Percentiles rank a stretch among this genome's conserved stretches.
Conservation (phyloP, 2,113 vertebrate genomes). For the Toxotes jaculatrix region DNA sequence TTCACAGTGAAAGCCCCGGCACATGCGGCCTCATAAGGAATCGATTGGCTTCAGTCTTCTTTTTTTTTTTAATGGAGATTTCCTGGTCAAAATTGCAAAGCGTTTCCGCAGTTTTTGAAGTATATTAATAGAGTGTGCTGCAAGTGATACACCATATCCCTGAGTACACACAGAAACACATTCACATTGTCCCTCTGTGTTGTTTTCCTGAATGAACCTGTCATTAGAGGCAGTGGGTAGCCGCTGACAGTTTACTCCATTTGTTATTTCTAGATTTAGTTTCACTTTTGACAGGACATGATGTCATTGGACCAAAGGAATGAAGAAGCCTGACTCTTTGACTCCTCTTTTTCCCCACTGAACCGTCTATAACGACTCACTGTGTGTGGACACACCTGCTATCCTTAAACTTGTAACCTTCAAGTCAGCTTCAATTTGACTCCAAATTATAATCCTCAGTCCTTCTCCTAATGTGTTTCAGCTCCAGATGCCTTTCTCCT, state of each 20-base stretch:
- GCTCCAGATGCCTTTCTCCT: conserved; percentile 6
- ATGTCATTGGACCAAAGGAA: conserved; percentile 71
- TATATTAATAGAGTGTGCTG: conserved; percentile 70
- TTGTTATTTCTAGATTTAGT: conserved; percentile 78
- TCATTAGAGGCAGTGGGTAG: conserved; percentile 58
- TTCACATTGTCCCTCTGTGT: conserved; percentile 40
- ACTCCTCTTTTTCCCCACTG: conserved; percentile 50
- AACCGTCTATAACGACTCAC: conserved; percentile 25
- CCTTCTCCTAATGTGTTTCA: not conserved
- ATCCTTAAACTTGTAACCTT: conserved; percentile 24
- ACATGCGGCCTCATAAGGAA: conserved; percentile 72
- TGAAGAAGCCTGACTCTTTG: conserved; percentile 45
- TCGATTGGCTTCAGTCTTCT: conserved; percentile 59
- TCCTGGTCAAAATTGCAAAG: conserved; percentile 77
- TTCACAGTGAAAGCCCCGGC: conserved; percentile 67
- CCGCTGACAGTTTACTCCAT: conserved; percentile 62
- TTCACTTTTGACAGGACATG: conserved; percentile 78
- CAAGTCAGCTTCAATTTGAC: conserved; percentile 18
- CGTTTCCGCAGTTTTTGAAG: conserved; percentile 68
- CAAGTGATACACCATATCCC: conserved; percentile 42
- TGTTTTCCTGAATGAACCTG: conserved; percentile 47
- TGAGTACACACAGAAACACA: conserved; percentile 36
- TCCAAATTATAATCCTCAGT: conserved; percentile 11
- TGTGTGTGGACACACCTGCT: conserved; percentile 46
- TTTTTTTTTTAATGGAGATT: conserved; percentile 57